A percentile compares a stretch with the other conserved stretches of the same genome.
phyloP scores from a whole-genome alignment of 2,888 invertebrate species.

The Chydorus sphaericus region DNA sequence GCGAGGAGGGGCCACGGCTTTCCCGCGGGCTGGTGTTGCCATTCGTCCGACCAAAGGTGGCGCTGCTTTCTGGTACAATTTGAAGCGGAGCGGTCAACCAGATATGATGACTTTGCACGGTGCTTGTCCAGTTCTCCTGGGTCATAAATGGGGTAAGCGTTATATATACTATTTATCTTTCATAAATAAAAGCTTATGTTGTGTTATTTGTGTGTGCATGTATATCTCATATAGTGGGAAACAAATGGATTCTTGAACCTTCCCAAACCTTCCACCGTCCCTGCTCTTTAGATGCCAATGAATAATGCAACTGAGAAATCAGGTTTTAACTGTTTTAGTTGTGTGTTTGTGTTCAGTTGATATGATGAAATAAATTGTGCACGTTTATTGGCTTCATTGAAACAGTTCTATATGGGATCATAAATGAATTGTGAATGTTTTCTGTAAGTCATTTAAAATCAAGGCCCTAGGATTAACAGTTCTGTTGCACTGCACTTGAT shows the following conservation, averaged over 20 bases:
- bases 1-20: slow-evolving; percentile 25
- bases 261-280: slow-evolving; percentile 29
- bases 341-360: too few species aligned
- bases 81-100: slow-evolving; percentile 29
- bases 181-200: too few species aligned
- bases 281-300: slow-evolving; percentile 17
- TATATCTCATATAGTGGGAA: slow-evolving; percentile 24
- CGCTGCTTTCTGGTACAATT: slow-evolving; percentile 34
- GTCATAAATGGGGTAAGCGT: slow-evolving; percentile 31
- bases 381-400: too few species aligned
- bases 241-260: slow-evolving; percentile 36
- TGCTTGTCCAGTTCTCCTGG: slow-evolving; percentile 35
- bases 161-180: too few species aligned
- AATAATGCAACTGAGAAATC: too few species aligned
- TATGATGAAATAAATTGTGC: too few species aligned
- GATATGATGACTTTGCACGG: slow-evolving; percentile 32
- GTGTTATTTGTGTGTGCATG: neutral
- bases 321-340: too few species aligned
- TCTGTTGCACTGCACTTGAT: too few species aligned
- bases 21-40: slow-evolving; percentile 24
- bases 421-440: too few species aligned
- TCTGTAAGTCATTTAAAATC: too few species aligned
- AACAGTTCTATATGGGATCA: too few species aligned
- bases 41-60: slow-evolving; percentile 26
- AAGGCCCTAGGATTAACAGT: too few species aligned